Evolutionary conservation across 2,888 invertebrate genomes (phyloP).

Genomic region (Eupithecia subumbrata): DNA sequence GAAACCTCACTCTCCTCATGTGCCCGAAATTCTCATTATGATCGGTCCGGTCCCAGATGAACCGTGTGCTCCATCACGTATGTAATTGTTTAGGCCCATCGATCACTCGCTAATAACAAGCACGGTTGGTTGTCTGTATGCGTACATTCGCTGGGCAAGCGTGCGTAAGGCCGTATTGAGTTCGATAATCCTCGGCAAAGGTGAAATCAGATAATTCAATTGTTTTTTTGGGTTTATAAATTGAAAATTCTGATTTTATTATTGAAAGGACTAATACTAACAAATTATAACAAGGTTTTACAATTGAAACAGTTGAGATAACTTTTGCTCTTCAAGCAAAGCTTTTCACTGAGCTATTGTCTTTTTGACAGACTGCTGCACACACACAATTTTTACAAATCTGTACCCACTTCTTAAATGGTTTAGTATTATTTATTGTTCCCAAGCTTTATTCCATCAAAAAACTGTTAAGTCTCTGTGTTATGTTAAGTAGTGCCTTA

Average conservation of each 20-base stretch:
- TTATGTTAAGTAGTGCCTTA: no score
- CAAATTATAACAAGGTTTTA: no score
- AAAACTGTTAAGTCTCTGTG: no score
- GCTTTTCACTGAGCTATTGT: no score
- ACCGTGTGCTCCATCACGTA: conserved; percentile 23
- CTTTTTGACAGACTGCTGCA: no score
- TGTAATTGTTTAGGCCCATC: conserved; percentile 24
- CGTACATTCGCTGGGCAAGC: background rate
- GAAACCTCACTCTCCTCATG: background rate
- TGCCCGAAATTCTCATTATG: background rate
- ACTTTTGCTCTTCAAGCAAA: no score
- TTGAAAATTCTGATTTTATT: background rate
- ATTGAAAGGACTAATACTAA: no score
- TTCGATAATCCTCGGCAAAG: background rate
- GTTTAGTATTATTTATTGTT: no score
- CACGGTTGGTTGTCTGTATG: conserved; percentile 13
- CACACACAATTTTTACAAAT: no score
- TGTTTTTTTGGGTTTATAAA: background rate
- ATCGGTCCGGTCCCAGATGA: conserved; percentile 7
- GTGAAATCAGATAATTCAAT: background rate
- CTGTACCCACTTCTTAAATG: no score
- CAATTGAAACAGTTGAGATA: no score
- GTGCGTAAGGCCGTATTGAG: background rate
- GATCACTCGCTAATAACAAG: conserved; percentile 27
- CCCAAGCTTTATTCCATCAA: no score